A percentile compares a stretch with the other conserved stretches of the same genome.
Evolutionary conservation across 2,113 vertebrate genomes (phyloP).

Genomic region (Coregonus clupeaformis): DNA sequence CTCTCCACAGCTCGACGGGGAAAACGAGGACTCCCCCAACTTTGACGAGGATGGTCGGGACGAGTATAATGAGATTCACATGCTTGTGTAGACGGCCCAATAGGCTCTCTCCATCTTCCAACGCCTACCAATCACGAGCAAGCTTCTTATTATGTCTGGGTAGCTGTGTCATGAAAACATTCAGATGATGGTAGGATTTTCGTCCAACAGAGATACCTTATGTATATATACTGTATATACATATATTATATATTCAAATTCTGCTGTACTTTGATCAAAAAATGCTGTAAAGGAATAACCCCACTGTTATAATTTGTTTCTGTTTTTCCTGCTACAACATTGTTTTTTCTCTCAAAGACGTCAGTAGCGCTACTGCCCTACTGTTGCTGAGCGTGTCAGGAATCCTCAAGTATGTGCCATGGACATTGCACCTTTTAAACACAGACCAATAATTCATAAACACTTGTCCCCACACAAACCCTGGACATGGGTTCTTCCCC

Average conservation of each 20-base stretch:
- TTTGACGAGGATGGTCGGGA: conserved; percentile 94
- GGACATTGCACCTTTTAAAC: conserved; percentile 22
- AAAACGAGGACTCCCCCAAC: conserved; percentile 88
- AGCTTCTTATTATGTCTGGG: conserved; percentile 19
- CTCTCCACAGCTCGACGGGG: conserved; percentile 84
- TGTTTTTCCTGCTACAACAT: background rate
- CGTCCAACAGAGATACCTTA: background rate
- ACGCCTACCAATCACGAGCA: conserved; percentile 18
- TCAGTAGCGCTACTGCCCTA: background rate
- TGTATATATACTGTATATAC: background rate
- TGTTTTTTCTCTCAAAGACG: background rate
- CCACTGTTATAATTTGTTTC: background rate
- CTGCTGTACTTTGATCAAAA: background rate
- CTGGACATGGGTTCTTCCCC: conserved; percentile 1
- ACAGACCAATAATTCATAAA: conserved; percentile 5
- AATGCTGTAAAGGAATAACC: background rate
- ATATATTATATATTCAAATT: background rate
- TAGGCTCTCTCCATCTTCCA: conserved; percentile 3
- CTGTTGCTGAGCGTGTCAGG: background rate
- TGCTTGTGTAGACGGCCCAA: conserved; percentile 82
- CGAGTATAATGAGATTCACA: conserved; percentile 97
- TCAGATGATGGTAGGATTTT: background rate
- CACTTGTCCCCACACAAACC: conserved; percentile 2
- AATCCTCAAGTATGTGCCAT: conserved; percentile 6
- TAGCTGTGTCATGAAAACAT: conserved; percentile 13